A percentile compares a stretch with the other conserved stretches of the same genome.
These are phyloP conservation scores for Melitaea cinxia DNA, from an alignment of 1,140 invertebrate genomes.

Conservation along the genomic window DNA sequence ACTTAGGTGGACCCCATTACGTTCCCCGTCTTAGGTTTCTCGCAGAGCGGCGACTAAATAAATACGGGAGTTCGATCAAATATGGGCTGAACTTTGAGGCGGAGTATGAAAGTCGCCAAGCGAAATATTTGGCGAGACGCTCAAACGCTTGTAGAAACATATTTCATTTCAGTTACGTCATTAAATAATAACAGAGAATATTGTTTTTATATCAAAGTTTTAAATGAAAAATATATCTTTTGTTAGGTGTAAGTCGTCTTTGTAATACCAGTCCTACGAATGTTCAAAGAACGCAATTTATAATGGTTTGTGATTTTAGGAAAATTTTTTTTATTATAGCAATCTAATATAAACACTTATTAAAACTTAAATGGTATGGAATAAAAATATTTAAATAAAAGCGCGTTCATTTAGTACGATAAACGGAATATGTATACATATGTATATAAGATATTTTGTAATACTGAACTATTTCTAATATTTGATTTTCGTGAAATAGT, in stretches of 20 bases:
- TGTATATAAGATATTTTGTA: no score
- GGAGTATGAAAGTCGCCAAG: constrained; percentile 17
- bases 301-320: not conserved
- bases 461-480: not conserved
- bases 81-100: constrained; percentile 37
- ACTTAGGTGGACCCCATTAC: constrained; percentile 25
- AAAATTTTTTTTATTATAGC: not conserved
- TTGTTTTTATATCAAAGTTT: not conserved
- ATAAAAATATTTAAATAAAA: no score
- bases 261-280: no score
- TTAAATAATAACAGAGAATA: not conserved
- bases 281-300: not conserved
- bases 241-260: no score
- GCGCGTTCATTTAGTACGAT: no score
- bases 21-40: constrained; percentile 31
- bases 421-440: no score
- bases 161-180: not conserved
- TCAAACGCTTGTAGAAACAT: not conserved
- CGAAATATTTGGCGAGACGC: constrained; percentile 18
- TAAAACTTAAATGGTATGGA: no score
- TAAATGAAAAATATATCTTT: not conserved
- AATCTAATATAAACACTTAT: no score
- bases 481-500: not conserved
- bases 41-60: constrained; percentile 46
- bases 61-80: constrained; percentile 55